Base-by-base conservation (phyloP, 2,888 invertebrate genomes). In the Rapana venosa region DNA sequence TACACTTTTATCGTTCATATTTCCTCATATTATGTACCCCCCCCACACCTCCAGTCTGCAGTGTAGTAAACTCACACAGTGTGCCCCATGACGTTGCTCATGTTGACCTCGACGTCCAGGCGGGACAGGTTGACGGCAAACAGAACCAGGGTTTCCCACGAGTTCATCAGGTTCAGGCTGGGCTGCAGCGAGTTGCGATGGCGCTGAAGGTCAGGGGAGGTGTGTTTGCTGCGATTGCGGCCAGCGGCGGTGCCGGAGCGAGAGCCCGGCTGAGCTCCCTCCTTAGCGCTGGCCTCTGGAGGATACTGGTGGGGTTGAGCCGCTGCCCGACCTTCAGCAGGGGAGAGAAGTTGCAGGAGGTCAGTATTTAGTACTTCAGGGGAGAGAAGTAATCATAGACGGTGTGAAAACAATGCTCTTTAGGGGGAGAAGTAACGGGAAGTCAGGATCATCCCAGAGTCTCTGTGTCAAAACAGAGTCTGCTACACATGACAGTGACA, bases 31-130 rank as follows among this genome's bases (percentile, higher is more conserved):
- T n/a, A n/a, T n/a, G n/a, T n/a, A n/a, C 47, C 47, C 47, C 8
- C 47, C 47, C 47, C 47, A 47, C 47, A 47, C 47, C 47, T 5
- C 47, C 47, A 2, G 4, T 8, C 47, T 47, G n/a, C 47, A 47
- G 47, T 8, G 4, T 8, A 47, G 47, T 0, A 32, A 79, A 58
- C 97, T 97, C 96, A 98, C 97, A 97, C 97, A 90, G 99, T 99
- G 95, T 99, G 99, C 26, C 99, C 99, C 99, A 99, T 99, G 0
- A 99, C 99, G 95, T 99, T 99, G 81, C 99, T 99, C 99, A 99
- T 99, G 96, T 99, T 99, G 98, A 99, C 99, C 95, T 98, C 98
- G 20, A 99, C 98, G 96, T 99, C 99, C 88, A 99, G 97, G 94
- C 98, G 98, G 85, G 99, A 98, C 96, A 99, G 98, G 97, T 99